Evolutionary conservation across 37 sponge, comb jelly and placozoan species (phyloP).

Genomic region (Hexactinellida sp.): DNA sequence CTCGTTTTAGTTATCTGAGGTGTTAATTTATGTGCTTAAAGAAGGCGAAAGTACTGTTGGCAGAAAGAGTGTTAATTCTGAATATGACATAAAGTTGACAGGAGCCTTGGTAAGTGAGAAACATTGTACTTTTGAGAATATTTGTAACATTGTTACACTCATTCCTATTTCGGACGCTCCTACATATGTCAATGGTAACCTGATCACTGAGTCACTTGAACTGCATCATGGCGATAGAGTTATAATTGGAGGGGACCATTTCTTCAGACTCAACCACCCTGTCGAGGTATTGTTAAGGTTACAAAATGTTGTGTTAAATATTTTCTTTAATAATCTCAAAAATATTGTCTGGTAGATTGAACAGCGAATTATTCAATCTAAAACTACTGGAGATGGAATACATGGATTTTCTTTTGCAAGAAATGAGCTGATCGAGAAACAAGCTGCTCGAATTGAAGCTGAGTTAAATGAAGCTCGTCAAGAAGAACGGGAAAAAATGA

Average conservation of each 20-base stretch:
- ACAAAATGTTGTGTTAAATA: too few relatives aligned
- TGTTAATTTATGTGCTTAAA: conserved; percentile 61
- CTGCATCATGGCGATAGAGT: conserved; percentile 80
- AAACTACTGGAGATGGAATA: not conserved
- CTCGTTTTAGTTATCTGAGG: conserved; percentile 49
- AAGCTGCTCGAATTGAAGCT: conserved; percentile 45
- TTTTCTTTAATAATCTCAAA: not conserved
- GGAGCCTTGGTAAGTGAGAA: conserved; percentile 48
- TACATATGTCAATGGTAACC: conserved; percentile 61
- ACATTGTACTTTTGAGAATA: conserved; percentile 44
- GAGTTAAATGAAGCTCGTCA: conserved; percentile 49
- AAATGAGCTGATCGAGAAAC: conserved; percentile 54
- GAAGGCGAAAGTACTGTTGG: conserved; percentile 66
- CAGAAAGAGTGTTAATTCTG: not conserved
- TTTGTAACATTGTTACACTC: not conserved
- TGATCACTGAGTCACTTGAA: conserved; percentile 18
- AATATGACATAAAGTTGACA: conserved; percentile 55
- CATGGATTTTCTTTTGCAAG: conserved; percentile 57
- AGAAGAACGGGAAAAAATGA: conserved; percentile 46
- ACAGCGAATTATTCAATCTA: not conserved
- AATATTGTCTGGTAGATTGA: not conserved
- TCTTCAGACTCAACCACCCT: conserved; percentile 71
- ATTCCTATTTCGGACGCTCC: conserved; percentile 28
- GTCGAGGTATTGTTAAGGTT: conserved; percentile 40
- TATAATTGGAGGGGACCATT: conserved; percentile 68